Conservation (phyloP, 2,797 vertebrate species). For the Paratrypauchen microcephalus region DNA sequence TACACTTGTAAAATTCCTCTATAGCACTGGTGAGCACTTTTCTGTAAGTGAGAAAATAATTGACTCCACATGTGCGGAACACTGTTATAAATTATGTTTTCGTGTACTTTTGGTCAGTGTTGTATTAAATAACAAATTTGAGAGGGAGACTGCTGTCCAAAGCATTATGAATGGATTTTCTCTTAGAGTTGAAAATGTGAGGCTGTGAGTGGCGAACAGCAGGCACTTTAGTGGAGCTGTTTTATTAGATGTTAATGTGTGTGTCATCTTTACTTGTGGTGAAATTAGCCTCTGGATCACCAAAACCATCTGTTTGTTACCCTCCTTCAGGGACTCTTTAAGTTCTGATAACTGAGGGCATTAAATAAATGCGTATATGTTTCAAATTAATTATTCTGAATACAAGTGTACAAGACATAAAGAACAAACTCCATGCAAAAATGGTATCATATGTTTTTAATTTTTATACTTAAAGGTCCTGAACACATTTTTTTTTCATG, state of each 20-base stretch:
- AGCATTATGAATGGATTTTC: not conserved
- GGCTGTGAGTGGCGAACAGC: conserved; percentile 91
- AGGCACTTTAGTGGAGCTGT: conserved; percentile 98
- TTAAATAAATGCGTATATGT: conserved; percentile 64
- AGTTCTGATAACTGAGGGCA: conserved; percentile 59
- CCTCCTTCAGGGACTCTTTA: conserved; percentile 87
- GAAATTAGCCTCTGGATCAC: conserved; percentile 98
- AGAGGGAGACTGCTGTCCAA: conserved; percentile 20
- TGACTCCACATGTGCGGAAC: conserved; percentile 67
- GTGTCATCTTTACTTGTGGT: conserved; percentile 98
- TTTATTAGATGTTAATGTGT: conserved; percentile 98
- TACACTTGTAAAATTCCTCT: conserved; percentile 72
- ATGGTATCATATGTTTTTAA: not conserved
- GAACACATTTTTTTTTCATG: too few relatives aligned
- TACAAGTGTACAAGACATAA: not conserved
- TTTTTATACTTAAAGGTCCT: not conserved
- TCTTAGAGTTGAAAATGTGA: not conserved
- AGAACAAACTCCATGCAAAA: not conserved
- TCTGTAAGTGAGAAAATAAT: conserved; percentile 74
- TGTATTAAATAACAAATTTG: conserved; percentile 40
- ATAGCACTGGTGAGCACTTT: conserved; percentile 65
- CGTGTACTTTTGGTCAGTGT: conserved; percentile 38
- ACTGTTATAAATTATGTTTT: conserved; percentile 47
- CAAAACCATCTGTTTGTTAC: conserved; percentile 97
- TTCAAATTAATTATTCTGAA: conserved; percentile 60